Evolutionary conservation across 2,888 invertebrate species (phyloP).

Genomic region (Cerceris rybyensis): DNA sequence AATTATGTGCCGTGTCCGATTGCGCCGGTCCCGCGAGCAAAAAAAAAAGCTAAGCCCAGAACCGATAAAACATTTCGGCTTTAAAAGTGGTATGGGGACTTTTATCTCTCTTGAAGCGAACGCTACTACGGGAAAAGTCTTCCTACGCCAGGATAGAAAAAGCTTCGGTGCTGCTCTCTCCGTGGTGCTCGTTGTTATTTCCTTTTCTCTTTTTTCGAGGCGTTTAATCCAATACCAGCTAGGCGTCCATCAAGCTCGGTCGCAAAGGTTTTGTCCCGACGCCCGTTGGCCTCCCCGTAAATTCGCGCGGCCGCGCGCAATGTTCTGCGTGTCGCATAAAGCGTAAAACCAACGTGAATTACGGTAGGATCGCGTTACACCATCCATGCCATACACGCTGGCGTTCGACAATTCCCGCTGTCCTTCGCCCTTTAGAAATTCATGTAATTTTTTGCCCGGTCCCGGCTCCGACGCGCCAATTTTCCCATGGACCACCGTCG

Average conservation of each 20-base stretch:
- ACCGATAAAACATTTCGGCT: slow-evolving; percentile 33
- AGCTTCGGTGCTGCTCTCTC: slow-evolving; percentile 45
- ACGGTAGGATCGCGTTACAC: slow-evolving; percentile 81
- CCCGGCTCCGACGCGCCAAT: slow-evolving; percentile 59
- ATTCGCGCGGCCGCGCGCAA: slow-evolving; percentile 79
- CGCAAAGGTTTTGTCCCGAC: slow-evolving; percentile 79
- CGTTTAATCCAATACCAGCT: slow-evolving; percentile 79
- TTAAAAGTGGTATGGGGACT: neutral
- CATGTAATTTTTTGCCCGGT: slow-evolving; percentile 74
- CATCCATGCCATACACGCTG: slow-evolving; percentile 65
- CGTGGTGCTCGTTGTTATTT: slow-evolving; percentile 63
- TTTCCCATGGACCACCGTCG: slow-evolving; percentile 70
- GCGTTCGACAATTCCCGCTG: slow-evolving; percentile 78
- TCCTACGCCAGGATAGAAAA: slow-evolving; percentile 39
- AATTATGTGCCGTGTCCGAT: slow-evolving; percentile 32
- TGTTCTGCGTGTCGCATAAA: slow-evolving; percentile 81
- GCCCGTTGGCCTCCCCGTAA: slow-evolving; percentile 76
- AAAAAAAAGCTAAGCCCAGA: neutral
- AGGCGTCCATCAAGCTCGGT: slow-evolving; percentile 79
- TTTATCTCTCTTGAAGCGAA: slow-evolving; percentile 37
- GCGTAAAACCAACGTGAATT: slow-evolving; percentile 81
- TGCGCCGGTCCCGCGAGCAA: neutral
- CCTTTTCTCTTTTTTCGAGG: slow-evolving; percentile 70
- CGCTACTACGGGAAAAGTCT: slow-evolving; percentile 46
- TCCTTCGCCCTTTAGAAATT: slow-evolving; percentile 78